A percentile compares a stretch with the other conserved stretches of the same genome.
phyloP scores from a whole-genome alignment of 2,888 invertebrate genomes.

The Trichogramma evanescens region DNA sequence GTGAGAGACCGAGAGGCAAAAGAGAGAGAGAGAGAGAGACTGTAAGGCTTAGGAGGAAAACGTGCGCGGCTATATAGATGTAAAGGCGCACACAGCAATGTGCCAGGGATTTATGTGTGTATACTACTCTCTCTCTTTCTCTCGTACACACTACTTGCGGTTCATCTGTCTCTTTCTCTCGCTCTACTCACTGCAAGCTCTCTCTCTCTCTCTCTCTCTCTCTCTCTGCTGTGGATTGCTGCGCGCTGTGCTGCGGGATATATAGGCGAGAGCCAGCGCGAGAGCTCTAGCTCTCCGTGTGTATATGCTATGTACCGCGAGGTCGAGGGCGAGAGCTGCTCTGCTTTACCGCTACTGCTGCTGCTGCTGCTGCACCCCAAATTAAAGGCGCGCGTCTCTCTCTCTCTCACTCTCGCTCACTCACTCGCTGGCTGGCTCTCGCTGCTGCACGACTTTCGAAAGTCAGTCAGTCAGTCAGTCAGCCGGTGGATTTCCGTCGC shows the following conservation, averaged over 20 bases:
- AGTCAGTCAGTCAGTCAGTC: conserved; percentile 32
- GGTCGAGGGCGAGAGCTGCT: conserved; percentile 37
- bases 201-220: background rate
- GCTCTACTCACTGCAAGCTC: background rate
- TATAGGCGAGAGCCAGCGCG: background rate
- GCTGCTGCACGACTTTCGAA: too few relatives aligned
- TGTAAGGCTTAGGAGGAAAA: background rate
- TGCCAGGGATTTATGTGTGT: too few relatives aligned
- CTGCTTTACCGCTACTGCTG: background rate
- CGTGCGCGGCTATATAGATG: background rate
- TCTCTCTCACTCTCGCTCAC: background rate
- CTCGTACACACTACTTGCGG: too few relatives aligned
- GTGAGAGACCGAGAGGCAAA: background rate
- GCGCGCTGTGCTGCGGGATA: background rate
- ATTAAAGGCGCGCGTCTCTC: conserved; percentile 43
- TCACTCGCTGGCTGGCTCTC: too few relatives aligned
- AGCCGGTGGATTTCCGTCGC: conserved; percentile 39
- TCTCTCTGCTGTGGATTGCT: background rate
- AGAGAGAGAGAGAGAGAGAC: background rate
- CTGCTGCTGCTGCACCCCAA: conserved; percentile 41
- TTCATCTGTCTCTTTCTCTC: too few relatives aligned
- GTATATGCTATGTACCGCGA: conserved; percentile 25
- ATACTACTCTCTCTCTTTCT: too few relatives aligned
- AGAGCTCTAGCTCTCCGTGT: background rate
- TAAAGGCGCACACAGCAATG: too few relatives aligned